These are phyloP conservation scores for Monodelphis domestica DNA, from an alignment of 2,797 vertebrate genomes.

Conservation along the genomic window DNA sequence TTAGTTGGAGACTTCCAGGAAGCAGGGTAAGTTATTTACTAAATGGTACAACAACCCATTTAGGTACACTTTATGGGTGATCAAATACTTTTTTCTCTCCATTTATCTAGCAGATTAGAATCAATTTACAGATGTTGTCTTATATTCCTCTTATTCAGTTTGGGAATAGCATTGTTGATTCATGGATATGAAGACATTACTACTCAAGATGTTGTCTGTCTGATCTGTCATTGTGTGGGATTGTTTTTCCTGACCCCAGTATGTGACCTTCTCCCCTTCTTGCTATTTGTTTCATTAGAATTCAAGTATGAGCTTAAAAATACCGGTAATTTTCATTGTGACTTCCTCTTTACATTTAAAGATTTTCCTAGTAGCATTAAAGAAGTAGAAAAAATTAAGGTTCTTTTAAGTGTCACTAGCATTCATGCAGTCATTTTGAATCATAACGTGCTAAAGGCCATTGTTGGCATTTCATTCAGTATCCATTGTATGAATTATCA, in stretches of 20 bases:
- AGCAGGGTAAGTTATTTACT: slow-evolving; percentile 1
- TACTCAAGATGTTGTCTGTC: not conserved
- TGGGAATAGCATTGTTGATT: not conserved
- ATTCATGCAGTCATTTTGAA: not conserved
- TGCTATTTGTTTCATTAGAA: not conserved
- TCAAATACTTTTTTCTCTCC: not conserved
- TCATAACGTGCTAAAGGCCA: not conserved
- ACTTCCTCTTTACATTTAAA: not conserved
- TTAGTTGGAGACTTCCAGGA: not conserved
- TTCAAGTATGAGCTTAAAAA: not conserved
- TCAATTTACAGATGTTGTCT: not conserved
- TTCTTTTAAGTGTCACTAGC: not conserved
- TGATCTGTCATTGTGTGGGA: not conserved
- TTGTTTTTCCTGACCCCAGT: not conserved
- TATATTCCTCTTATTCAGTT: not conserved
- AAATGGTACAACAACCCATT: not conserved
- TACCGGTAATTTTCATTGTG: not conserved
- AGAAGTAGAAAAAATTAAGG: not conserved
- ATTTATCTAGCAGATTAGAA: not conserved
- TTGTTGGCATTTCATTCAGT: not conserved
- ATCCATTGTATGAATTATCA: not conserved
- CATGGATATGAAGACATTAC: not conserved
- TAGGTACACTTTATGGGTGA: not conserved
- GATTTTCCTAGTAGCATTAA: not conserved
- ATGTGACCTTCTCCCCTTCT: not conserved